A percentile compares a stretch with the other conserved stretches of the same genome.
Evolutionary conservation across 1,140 invertebrate genomes (phyloP).

Genomic region (Thaumatotibia leucotreta): DNA sequence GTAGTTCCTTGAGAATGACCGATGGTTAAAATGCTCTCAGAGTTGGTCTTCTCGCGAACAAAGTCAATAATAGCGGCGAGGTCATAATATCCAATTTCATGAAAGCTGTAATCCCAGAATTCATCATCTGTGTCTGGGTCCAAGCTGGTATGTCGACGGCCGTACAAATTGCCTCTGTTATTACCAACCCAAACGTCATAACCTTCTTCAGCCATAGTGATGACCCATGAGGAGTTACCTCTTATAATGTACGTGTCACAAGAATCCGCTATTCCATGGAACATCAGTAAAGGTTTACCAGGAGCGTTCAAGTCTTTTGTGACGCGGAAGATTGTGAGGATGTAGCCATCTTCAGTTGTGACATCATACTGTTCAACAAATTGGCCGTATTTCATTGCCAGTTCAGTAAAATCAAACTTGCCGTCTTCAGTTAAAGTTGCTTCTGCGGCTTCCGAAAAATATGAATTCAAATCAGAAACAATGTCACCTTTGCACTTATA

Average conservation of each 20-base stretch:
- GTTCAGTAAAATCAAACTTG: constrained; percentile 17
- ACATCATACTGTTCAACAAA: constrained; percentile 15
- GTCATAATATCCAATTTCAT: constrained; percentile 75
- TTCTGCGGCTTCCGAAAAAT: not conserved
- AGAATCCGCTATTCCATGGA: constrained; percentile 81
- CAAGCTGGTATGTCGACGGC: constrained; percentile 68
- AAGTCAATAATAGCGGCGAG: constrained; percentile 71
- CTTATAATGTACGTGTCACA: constrained; percentile 80
- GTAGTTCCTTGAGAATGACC: constrained; percentile 81
- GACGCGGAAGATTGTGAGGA: constrained; percentile 24
- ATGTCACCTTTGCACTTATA: too few species aligned
- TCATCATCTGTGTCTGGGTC: constrained; percentile 73
- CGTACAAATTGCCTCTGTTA: constrained; percentile 79
- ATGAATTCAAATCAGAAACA: not conserved
- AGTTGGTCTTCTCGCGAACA: constrained; percentile 47
- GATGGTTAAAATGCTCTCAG: constrained; percentile 72
- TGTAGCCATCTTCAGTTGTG: constrained; percentile 25
- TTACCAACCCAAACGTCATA: constrained; percentile 84
- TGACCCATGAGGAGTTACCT: constrained; percentile 78
- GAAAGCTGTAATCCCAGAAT: constrained; percentile 77
- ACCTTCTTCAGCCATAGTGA: constrained; percentile 76
- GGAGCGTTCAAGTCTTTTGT: constrained; percentile 25
- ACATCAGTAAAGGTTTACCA: constrained; percentile 70
- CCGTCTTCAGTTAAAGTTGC: not conserved
- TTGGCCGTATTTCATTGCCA: constrained; percentile 21